Percentiles rank a stretch among this genome's conserved stretches.
Evolutionary conservation across 2,888 invertebrate genomes (phyloP).

Genomic region (Gerris lacustris): DNA sequence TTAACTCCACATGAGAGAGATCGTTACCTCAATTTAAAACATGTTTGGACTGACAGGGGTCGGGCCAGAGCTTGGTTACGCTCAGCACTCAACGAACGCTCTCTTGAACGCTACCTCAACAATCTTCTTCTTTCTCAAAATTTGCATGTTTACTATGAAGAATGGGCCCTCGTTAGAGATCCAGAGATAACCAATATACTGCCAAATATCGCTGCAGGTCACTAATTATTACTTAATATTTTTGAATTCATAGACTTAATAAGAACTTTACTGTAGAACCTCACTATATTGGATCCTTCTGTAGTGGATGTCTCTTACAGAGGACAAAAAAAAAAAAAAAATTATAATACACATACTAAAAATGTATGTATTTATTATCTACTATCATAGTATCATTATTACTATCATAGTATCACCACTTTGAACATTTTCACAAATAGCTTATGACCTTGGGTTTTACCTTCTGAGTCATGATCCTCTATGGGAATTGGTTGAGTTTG

Average conservation of each 20-base stretch:
- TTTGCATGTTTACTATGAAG: constrained; percentile 64
- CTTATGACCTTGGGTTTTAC: too few relatives aligned
- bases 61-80: constrained; percentile 80
- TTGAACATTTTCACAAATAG: too few relatives aligned
- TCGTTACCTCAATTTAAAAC: constrained; percentile 58
- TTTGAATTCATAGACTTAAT: neutral
- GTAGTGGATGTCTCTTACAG: too few relatives aligned
- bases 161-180: constrained; percentile 71
- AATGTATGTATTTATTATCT: too few relatives aligned
- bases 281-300: neutral
- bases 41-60: constrained; percentile 59
- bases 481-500: too few relatives aligned
- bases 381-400: too few relatives aligned
- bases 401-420: too few relatives aligned
- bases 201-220: constrained; percentile 77
- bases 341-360: too few relatives aligned
- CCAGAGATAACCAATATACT: constrained; percentile 64
- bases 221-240: neutral
- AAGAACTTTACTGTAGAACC: neutral
- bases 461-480: too few relatives aligned
- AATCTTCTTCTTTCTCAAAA: constrained; percentile 52
- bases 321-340: too few relatives aligned
- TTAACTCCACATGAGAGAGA: constrained; percentile 79
- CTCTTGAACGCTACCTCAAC: constrained; percentile 68
- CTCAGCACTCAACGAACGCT: constrained; percentile 79